Evolutionary conservation across 2,888 invertebrate genomes (phyloP), one percentile per base, ranked within the genome.

Genomic region (Lasioglossum marginatum): DNA sequence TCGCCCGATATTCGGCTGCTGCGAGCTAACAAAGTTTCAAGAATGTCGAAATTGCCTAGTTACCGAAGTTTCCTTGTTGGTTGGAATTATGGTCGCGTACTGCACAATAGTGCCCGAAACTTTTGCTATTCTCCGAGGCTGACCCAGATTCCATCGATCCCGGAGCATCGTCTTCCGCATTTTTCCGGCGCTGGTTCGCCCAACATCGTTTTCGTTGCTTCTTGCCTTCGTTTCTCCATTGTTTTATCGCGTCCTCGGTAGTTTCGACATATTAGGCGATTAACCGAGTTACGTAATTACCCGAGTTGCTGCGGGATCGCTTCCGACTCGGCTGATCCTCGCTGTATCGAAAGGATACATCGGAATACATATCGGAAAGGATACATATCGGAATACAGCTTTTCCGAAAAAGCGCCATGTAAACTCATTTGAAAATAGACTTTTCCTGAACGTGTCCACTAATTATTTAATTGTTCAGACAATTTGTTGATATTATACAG

Each of bases 61-160:
- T 43, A 31, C 66, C 66, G n/a, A 74, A 73, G 73, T 37, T 63
- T 19, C 45, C 72, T 73, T 34, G 37, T 88, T 84, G 81, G 66
- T 57, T 63, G 72, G 81, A 88, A 88, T 88, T 89, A 88, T 80
- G 80, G 60, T 71, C 77, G 72, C 81, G 74, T 80, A 85, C 76
- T 40, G 66, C 63, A 82, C 82, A 87, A 79, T 88, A 87, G 80
- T 70, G 52, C 60, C 34, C 63, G 79, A 27, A 88, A 86, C 82
- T 88, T 86, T 81, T 77, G 76, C 79, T 81, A 81, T 79, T 87
- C 87, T 79, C 76, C 37, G 66, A 70, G 52, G 52, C 66, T 77
- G 81, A 83, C 87, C 87, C 77, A 87, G 60, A 83, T 87, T 83
- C 87, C 70, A 37, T 43, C 72, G 82, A 79, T 82, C 57, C 43